These are phyloP conservation scores for Spodoptera frugiperda DNA, from an alignment of 1,140 invertebrate genomes.

Conservation along the genomic window DNA sequence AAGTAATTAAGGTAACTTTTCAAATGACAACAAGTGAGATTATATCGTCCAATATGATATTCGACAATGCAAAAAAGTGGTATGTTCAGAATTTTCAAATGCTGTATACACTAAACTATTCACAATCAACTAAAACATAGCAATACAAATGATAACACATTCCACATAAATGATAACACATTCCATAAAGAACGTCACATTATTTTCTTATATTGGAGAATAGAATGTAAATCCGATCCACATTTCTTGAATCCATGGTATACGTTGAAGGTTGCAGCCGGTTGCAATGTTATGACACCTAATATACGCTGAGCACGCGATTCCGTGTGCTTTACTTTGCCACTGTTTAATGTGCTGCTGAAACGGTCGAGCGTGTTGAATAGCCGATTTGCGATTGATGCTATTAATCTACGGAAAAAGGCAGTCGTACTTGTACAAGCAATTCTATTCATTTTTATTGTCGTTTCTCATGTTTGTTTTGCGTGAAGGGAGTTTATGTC, in stretches of 20 bases:
- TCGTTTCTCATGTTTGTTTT: slow-evolving; percentile 11
- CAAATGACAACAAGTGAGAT: too few relatives aligned
- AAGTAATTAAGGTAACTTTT: too few relatives aligned
- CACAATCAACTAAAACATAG: too few relatives aligned
- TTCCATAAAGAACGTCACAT: too few relatives aligned
- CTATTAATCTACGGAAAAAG: slow-evolving; percentile 49
- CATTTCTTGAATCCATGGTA: slow-evolving; percentile 27
- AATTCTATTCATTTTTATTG: slow-evolving; percentile 39
- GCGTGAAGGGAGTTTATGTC: too few relatives aligned
- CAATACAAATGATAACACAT: too few relatives aligned
- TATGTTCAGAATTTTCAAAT: too few relatives aligned
- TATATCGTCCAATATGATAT: too few relatives aligned
- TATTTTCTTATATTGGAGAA: not conserved
- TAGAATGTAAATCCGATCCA: not conserved
- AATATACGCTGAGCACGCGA: slow-evolving; percentile 82
- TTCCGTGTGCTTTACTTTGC: slow-evolving; percentile 62
- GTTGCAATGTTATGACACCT: slow-evolving; percentile 78
- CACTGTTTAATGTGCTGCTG: slow-evolving; percentile 64
- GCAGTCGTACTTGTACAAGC: slow-evolving; percentile 40
- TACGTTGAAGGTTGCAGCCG: slow-evolving; percentile 67
- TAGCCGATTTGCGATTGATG: slow-evolving; percentile 64
- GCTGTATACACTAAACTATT: too few relatives aligned
- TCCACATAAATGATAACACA: too few relatives aligned
- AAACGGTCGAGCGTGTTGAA: slow-evolving; percentile 59
- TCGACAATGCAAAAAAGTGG: too few relatives aligned